Evolutionary conservation across 2,113 vertebrate species (phyloP).

Genomic region (Baryphthengus martii): DNA sequence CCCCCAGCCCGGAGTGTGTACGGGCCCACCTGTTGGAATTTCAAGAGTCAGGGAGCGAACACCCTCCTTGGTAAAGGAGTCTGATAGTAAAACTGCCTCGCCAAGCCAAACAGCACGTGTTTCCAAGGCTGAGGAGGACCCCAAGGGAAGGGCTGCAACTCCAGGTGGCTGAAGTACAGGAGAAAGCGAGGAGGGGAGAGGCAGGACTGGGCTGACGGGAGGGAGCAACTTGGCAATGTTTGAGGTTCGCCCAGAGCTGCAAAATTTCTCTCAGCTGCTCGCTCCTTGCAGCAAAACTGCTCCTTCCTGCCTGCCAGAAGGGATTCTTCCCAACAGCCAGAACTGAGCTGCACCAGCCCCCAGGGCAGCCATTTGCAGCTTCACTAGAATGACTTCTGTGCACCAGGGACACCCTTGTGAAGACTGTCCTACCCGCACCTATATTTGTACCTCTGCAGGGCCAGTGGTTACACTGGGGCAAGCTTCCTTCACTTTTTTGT

Average conservation of each 20-base stretch:
- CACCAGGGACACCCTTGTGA: background rate
- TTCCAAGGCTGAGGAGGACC: slow-evolving; percentile 3
- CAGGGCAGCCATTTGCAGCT: background rate
- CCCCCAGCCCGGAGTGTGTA: background rate
- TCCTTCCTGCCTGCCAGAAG: slow-evolving; percentile 1
- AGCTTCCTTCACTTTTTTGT: background rate
- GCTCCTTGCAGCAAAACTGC: background rate
- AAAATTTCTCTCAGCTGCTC: background rate
- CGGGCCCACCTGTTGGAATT: background rate
- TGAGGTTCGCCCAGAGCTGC: background rate
- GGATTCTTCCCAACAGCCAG: background rate
- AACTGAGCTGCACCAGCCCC: background rate
- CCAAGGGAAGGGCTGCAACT: background rate
- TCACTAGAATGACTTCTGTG: background rate
- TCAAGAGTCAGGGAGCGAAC: background rate
- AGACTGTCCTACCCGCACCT: background rate
- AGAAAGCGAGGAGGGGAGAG: background rate
- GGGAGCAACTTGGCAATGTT: background rate
- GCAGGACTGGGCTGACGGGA: background rate
- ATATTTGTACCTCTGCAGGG: background rate
- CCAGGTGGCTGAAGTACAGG: slow-evolving; percentile 21
- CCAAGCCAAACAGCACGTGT: background rate
- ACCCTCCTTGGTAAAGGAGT: background rate
- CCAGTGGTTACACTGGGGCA: background rate
- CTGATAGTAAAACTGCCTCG: background rate